Percentiles rank a stretch among this genome's conserved stretches.
Conservation (phyloP, 1,140 invertebrate genomes). For the Neodiprion fabricii region DNA sequence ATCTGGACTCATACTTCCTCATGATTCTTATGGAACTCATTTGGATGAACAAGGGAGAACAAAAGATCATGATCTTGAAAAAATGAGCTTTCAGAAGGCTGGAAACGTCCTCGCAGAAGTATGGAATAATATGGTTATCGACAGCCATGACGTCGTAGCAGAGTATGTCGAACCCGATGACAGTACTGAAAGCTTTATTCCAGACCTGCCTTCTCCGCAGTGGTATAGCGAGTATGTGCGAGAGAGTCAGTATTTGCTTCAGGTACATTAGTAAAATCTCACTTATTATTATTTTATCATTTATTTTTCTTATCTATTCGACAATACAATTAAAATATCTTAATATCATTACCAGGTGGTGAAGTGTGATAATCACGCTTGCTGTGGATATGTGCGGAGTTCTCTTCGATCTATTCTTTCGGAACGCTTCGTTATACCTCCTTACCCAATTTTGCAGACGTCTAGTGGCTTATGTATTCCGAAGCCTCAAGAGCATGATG, state of each 20-base stretch:
- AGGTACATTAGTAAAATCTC: slow-evolving; percentile 22
- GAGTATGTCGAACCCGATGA: slow-evolving; percentile 28
- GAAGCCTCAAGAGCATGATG: too few relatives aligned
- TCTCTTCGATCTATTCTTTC: not conserved
- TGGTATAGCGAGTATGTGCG: slow-evolving; percentile 25
- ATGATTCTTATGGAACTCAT: slow-evolving; percentile 52
- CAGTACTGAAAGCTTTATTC: slow-evolving; percentile 3
- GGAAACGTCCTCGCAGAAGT: slow-evolving; percentile 40
- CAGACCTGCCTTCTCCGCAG: not conserved
- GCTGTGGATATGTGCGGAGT: not conserved
- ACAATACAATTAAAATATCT: not conserved
- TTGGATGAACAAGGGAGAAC: slow-evolving; percentile 45
- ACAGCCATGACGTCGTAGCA: slow-evolving; percentile 40
- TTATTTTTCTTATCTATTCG: not conserved
- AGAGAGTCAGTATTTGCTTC: slow-evolving; percentile 23
- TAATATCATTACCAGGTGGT: not conserved
- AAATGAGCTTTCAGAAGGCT: slow-evolving; percentile 42
- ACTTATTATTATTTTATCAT: slow-evolving; percentile 1
- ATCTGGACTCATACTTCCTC: slow-evolving; percentile 45
- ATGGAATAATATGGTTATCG: slow-evolving; percentile 41
- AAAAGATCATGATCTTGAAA: slow-evolving; percentile 44
- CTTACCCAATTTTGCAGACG: too few relatives aligned
- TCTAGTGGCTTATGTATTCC: too few relatives aligned
- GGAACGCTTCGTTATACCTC: too few relatives aligned
- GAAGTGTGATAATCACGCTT: too few relatives aligned